phyloP scores from a whole-genome alignment of 30 jellyfish, hydroid and myxozoan genomes.

The Turritopsis rubra region DNA sequence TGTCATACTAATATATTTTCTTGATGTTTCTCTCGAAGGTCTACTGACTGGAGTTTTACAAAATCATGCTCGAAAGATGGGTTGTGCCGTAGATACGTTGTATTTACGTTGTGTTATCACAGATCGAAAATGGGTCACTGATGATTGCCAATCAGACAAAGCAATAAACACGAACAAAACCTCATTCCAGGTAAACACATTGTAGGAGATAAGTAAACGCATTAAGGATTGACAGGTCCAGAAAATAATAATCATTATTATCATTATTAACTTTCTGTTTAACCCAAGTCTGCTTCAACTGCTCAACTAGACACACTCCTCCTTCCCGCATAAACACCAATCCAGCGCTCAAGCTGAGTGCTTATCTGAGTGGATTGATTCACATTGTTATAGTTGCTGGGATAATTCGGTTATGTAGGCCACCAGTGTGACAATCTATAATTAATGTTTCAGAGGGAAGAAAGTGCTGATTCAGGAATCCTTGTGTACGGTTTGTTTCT shows the following conservation, averaged over 20 bases:
- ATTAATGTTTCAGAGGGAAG: conserved; percentile 8
- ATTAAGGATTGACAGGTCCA: too few relatives aligned
- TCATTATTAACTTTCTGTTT: too few relatives aligned
- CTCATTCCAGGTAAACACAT: not conserved
- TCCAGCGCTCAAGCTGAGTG: too few relatives aligned
- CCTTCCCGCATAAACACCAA: too few relatives aligned
- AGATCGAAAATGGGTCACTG: conserved; percentile 27
- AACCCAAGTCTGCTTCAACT: too few relatives aligned
- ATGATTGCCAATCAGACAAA: conserved; percentile 37
- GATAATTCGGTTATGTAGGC: too few relatives aligned
- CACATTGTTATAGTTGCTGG: too few relatives aligned
- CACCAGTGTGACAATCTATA: too few relatives aligned
- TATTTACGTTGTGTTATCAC: conserved; percentile 32
- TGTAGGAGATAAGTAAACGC: too few relatives aligned
- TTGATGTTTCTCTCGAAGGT: conserved; percentile 23
- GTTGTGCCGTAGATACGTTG: conserved; percentile 47
- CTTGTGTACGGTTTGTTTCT: conserved; percentile 47
- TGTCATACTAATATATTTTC: not conserved
- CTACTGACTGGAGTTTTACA: conserved; percentile 59
- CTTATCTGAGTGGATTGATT: too few relatives aligned
- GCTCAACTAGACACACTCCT: too few relatives aligned
- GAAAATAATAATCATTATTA: too few relatives aligned
- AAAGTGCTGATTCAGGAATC: conserved; percentile 28
- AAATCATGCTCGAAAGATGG: conserved; percentile 47
- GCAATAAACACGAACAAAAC: conserved; percentile 21